Conservation (phyloP, 2,797 vertebrate species). For the Darevskia mixta region DNA sequence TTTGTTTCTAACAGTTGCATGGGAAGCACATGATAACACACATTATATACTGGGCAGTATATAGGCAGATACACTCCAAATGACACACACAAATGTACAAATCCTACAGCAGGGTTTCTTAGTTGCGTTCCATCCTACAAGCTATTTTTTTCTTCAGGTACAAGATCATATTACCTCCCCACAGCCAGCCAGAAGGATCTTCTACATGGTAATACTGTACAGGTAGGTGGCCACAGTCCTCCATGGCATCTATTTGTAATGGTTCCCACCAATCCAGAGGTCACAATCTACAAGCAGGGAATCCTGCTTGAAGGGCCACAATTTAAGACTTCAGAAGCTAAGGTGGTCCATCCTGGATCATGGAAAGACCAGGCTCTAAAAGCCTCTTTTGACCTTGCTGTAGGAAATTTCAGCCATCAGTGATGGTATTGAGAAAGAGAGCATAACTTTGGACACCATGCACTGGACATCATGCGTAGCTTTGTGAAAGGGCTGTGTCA, state of each 20-base stretch:
- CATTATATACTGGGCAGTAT: constrained; percentile 36
- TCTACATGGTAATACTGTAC: background rate
- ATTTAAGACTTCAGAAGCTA: background rate
- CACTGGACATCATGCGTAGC: background rate
- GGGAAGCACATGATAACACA: constrained; percentile 40
- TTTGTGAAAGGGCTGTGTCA: background rate
- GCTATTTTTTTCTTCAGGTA: background rate
- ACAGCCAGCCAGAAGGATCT: background rate
- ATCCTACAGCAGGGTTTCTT: accelerated
- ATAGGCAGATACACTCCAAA: constrained; percentile 45
- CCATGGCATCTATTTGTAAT: background rate
- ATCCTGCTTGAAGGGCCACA: background rate
- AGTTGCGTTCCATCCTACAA: background rate
- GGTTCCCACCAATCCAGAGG: background rate
- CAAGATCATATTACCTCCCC: background rate
- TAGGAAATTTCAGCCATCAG: constrained; percentile 3
- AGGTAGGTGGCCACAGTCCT: background rate
- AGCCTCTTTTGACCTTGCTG: constrained; percentile 1
- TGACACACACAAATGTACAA: constrained; percentile 28
- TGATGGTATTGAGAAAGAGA: background rate
- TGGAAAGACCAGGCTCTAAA: background rate
- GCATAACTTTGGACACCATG: background rate
- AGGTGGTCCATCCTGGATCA: background rate
- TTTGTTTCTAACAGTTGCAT: constrained; percentile 34
- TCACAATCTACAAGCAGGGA: constrained; percentile 21